Percentiles rank a stretch among this genome's conserved stretches.
Conservation (phyloP, 2,888 invertebrate species). For the Monochamus alternatus region DNA sequence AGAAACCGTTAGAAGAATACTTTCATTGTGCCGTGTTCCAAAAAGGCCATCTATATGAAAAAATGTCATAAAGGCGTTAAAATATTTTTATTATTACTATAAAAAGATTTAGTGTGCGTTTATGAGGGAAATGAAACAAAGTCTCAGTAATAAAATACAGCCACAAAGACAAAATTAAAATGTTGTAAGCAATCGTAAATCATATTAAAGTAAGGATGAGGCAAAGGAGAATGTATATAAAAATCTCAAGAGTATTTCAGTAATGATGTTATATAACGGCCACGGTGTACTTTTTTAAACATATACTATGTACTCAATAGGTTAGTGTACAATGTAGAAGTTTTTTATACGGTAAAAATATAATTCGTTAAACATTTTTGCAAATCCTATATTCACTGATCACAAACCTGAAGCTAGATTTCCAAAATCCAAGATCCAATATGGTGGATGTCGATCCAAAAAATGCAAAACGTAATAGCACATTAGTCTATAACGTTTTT, state of each 20-base stretch:
- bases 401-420: no score
- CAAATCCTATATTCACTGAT: no score
- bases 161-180: conserved; percentile 27
- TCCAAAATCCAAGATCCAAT: no score
- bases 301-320: no score
- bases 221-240: background rate
- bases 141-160: conserved; percentile 20
- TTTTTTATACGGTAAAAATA: no score
- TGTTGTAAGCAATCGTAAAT: conserved; percentile 14
- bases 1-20: conserved; percentile 47
- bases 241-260: background rate
- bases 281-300: background rate
- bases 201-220: conserved; percentile 1
- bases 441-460: no score
- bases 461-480: no score
- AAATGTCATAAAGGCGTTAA: conserved; percentile 24
- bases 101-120: conserved; percentile 31
- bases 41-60: conserved; percentile 28
- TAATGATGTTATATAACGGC: background rate
- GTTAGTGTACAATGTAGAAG: no score
- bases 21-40: conserved; percentile 45
- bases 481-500: no score
- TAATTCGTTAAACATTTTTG: no score
- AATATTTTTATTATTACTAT: conserved; percentile 32
- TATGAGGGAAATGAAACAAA: conserved; percentile 26